Evolutionary conservation across 2,797 vertebrate genomes (phyloP).

Genomic region (Scolopax bukidnonensis): DNA sequence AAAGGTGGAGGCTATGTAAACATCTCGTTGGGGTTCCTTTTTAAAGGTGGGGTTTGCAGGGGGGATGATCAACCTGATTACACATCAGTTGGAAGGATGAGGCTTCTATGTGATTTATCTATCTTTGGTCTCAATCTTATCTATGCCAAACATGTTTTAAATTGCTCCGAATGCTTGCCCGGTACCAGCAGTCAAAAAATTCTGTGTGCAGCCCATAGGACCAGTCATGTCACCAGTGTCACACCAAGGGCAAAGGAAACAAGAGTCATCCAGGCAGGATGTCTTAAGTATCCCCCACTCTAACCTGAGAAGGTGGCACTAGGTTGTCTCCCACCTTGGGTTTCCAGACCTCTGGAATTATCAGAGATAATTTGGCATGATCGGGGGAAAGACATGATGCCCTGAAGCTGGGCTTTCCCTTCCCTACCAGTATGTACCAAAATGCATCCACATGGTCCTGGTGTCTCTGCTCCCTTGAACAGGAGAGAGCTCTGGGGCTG

Average conservation of each 20-base stretch:
- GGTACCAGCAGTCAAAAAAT: fast-evolving
- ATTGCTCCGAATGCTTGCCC: neutral
- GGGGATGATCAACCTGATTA: neutral
- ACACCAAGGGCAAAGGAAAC: neutral
- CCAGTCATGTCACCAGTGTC: neutral
- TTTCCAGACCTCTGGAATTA: neutral
- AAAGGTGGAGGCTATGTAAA: neutral
- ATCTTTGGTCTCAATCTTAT: neutral
- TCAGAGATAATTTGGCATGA: neutral
- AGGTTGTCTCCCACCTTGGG: neutral
- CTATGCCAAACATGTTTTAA: neutral
- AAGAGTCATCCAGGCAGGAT: neutral
- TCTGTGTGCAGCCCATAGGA: neutral
- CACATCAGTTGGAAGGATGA: neutral
- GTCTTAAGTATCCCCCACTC: neutral
- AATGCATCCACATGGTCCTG: neutral
- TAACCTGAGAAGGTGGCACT: neutral
- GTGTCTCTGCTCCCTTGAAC: neutral
- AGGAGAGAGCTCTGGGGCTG: neutral
- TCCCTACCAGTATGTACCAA: neutral
- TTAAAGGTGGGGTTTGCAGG: neutral
- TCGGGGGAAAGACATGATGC: neutral
- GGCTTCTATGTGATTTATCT: neutral
- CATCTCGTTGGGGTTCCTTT: neutral
- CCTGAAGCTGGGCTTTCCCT: neutral